Percentiles rank a stretch among this genome's conserved stretches.
These are phyloP conservation scores for Colistium nudipinnis DNA, from an alignment of 2,113 vertebrate genomes.

Conservation along the genomic window DNA sequence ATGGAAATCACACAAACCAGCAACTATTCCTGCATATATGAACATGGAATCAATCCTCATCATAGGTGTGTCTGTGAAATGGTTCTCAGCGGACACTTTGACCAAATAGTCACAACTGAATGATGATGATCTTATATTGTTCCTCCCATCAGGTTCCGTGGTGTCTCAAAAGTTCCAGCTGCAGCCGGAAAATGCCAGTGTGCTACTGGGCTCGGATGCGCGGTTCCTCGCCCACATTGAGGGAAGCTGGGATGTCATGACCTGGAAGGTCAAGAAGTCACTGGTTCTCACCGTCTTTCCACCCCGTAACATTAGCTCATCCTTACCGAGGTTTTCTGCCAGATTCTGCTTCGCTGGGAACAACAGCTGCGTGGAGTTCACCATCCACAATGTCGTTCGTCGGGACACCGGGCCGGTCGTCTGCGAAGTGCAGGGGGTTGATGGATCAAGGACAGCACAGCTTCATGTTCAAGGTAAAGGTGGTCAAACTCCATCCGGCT, in stretches of 20 bases:
- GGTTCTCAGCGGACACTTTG: too few species aligned
- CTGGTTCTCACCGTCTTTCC: conserved; percentile 8
- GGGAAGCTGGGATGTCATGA: conserved; percentile 34
- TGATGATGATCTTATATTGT: too few species aligned
- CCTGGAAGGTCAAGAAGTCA: conserved; percentile 12
- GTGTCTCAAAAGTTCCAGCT: conserved; percentile 42
- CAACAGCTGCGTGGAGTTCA: conserved; percentile 64
- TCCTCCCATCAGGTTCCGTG: conserved; percentile 18
- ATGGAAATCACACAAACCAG: too few species aligned
- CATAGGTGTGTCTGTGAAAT: too few species aligned
- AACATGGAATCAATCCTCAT: too few species aligned
- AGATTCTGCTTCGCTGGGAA: conserved; percentile 25
- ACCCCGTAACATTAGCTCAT: fast-evolving
- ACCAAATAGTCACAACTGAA: too few species aligned
- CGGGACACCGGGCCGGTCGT: conserved; percentile 21
- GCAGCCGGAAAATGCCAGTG: conserved; percentile 42
- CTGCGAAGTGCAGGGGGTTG: conserved; percentile 55
- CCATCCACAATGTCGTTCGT: conserved; percentile 49
- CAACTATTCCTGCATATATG: too few species aligned
- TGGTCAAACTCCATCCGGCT: not conserved
- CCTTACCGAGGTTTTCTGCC: conserved; percentile 28
- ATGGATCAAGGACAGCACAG: conserved; percentile 11
- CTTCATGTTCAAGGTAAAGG: conserved; percentile 76
- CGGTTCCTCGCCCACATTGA: conserved; percentile 65
- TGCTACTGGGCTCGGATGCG: conserved; percentile 55